Evolutionary conservation across 2,888 invertebrate genomes (phyloP), one percentile per base, ranked within the genome.

Genomic region (Tillus elongatus): DNA sequence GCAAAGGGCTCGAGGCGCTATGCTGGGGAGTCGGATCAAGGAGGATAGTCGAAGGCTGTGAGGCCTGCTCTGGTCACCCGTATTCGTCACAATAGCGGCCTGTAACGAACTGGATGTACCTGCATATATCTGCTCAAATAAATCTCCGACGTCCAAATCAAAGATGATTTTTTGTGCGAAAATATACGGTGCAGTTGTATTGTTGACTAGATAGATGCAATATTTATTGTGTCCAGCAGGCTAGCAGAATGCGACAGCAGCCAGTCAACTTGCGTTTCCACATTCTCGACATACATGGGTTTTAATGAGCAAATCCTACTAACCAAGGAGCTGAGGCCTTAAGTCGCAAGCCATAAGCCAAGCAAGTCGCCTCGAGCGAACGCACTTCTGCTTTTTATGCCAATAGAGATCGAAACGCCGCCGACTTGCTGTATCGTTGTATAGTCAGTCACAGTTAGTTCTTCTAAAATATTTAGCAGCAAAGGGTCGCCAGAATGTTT

Each of bases 191-290:
- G 57, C 55, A 53, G 56, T 57, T 53, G 61, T 59, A 60, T 60
- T 60, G 60, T 61, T 57, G 61, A 61, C 58, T 59, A 60, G 60
- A 59, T 57, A 56, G 58, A 59, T 57, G 56, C 59, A 60, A 61
- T 62, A 62, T 63, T 61, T 62, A 63, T 61, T 60, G 61, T 62
- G 61, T 61, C 59, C 60, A 61, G 60, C 60, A 60, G 63, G 60
- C 54, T 50, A 52, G 49, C 59, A 61, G 61, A 63, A 61, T 61
- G 61, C 58, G 58, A 57, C 60, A 56, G 57, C 57, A 57, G 54
- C 49, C 54, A 53, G 55, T 56, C 52, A 54, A 61, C 56, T 60
- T 60, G 62, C 60, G 56, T 63, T 63, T 63, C 63, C 62, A 63
- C 63, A 63, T 63, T 63, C 62, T 57, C 61, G 53, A 60, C 63